Conservation (phyloP, 2,113 vertebrate species). For the Ranitomeya variabilis region DNA sequence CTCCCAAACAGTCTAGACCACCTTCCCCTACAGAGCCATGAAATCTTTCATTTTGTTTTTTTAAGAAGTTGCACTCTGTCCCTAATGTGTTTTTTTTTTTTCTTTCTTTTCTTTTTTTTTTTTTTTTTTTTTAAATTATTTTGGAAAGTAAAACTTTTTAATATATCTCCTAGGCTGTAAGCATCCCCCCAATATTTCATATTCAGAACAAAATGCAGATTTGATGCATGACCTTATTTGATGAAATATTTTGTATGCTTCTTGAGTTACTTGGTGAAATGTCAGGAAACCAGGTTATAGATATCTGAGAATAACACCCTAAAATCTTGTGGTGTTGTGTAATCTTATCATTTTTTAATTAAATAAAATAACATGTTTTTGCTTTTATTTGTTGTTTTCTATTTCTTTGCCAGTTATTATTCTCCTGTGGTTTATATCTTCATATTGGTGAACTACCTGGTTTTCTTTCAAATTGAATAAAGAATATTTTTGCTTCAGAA, state of each 20-base stretch:
- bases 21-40: background rate
- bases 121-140: constrained; percentile 47
- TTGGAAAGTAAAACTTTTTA: constrained; percentile 15
- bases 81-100: background rate
- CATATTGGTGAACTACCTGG: constrained; percentile 67
- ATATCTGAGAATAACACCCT: background rate
- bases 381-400: background rate
- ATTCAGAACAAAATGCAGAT: background rate
- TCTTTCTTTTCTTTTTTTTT: background rate
- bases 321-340: background rate
- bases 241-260: background rate
- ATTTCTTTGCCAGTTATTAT: background rate
- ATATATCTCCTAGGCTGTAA: constrained; percentile 6
- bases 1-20: constrained; percentile 16
- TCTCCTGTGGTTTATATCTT: constrained; percentile 63
- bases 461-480: constrained; percentile 81
- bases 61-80: background rate
- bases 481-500: constrained; percentile 83
- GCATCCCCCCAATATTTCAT: constrained; percentile 2
- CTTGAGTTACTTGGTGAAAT: background rate
- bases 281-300: background rate
- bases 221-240: background rate
- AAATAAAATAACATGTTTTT: background rate
- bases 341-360: background rate
- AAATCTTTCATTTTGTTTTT: background rate